Evolutionary conservation across 2,113 vertebrate species (phyloP).

Genomic region (Sorex fumeus): DNA sequence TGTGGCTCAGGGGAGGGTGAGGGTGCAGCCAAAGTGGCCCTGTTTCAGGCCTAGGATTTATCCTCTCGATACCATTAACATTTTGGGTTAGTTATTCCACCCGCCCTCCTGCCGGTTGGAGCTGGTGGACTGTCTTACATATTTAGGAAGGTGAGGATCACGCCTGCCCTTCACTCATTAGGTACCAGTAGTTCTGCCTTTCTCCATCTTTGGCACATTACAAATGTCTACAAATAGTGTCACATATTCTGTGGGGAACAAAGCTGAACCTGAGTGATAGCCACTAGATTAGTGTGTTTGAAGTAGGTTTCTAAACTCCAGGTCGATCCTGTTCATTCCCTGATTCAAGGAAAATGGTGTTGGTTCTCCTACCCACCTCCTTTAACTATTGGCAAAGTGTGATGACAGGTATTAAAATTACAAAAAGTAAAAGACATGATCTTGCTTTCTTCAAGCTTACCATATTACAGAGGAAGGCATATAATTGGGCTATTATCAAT

Average conservation of each 20-base stretch:
- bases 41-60: not conserved
- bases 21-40: too few relatives aligned
- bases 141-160: not conserved
- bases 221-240: not conserved
- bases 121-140: not conserved
- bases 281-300: not conserved
- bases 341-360: not conserved
- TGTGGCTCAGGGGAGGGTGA: too few relatives aligned
- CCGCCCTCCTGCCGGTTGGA: too few relatives aligned
- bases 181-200: not conserved
- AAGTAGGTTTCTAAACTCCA: not conserved
- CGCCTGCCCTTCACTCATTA: not conserved
- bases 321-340: not conserved
- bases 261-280: not conserved
- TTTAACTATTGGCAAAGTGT: not conserved
- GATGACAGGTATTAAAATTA: not conserved
- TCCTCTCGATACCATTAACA: not conserved
- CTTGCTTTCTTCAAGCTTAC: not conserved
- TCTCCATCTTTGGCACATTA: not conserved
- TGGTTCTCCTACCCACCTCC: too few relatives aligned
- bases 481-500: not conserved
- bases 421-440: not conserved
- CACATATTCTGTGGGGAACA: not conserved
- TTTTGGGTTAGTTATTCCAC: too few relatives aligned
- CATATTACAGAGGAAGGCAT: not conserved